Base-by-base conservation (phyloP, 2,888 invertebrate species). In the Plagodis pulveraria region DNA sequence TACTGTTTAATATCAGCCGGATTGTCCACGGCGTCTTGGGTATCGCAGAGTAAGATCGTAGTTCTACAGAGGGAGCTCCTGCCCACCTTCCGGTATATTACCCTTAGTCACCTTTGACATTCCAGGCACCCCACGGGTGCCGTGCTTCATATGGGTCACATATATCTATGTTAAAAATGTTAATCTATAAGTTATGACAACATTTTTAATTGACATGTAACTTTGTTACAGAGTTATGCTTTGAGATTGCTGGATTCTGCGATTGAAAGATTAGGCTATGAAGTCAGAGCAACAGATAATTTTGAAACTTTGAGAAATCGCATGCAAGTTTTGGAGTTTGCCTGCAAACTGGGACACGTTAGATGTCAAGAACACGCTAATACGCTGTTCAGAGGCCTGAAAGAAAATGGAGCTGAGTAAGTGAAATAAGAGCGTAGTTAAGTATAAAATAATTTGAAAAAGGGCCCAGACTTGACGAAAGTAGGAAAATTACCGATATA, bases 331-430 rank as follows among this genome's bases (percentile, higher is more conserved):
- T 72, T 95, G 4, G 86, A 92, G 40, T 95, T 95, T 84, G 94
- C 95, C 6, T 97, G 97, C 76, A 92, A 92, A 63, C 81, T 94
- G 22, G 95, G 93, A 6, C 88, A 94, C 41, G 62, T 81, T 6
- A 92, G 91, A 5, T 97, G 97, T 63, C 69, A 86, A 0, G 78
- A 85, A 1, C 68, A 81, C 10, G 63, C 83, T 2, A 69, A 83
- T 0, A 67, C 67, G 0, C 42, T 81, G 0, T 92, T 83, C 55
- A 82, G 68, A 43, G 72, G 68, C 9, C 73, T 89, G 0, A 86
- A 66, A 49, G 73, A 82, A 35, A 83, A 84, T 67, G 83, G 83
- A n/a, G 75, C 66, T 8, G 75, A 77, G 91, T 91, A 70, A 57
- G 54, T 50, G 6, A 11, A 42, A 6, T 22, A 22, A 22, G 22